These are phyloP conservation scores for Melanostoma scalare DNA, from an alignment of 2,888 invertebrate genomes.

Conservation along the genomic window DNA sequence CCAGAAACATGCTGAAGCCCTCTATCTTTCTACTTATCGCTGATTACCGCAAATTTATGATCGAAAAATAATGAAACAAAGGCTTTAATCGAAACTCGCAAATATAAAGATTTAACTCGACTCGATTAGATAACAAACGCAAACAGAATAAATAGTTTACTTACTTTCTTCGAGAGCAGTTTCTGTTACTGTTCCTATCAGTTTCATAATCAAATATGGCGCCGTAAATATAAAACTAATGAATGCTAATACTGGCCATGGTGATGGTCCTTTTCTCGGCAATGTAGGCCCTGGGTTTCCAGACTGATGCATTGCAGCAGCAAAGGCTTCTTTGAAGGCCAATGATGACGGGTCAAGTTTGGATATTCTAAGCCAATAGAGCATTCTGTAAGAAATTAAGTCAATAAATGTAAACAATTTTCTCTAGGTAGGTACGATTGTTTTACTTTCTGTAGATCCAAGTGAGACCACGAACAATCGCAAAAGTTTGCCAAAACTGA, in stretches of 20 bases:
- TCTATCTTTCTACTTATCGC: slow-evolving; percentile 38
- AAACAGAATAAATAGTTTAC: slow-evolving; percentile 74
- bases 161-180: slow-evolving; percentile 85
- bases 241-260: slow-evolving; percentile 95
- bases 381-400: slow-evolving; percentile 75
- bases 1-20: background rate
- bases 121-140: slow-evolving; percentile 17
- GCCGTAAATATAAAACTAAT: slow-evolving; percentile 94
- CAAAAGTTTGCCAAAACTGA: slow-evolving; percentile 93
- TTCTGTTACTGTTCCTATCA: slow-evolving; percentile 85
- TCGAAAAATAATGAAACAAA: background rate
- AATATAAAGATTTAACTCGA: slow-evolving; percentile 19
- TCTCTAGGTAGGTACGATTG: background rate
- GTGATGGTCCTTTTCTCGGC: slow-evolving; percentile 82
- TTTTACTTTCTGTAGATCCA: slow-evolving; percentile 89
- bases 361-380: slow-evolving; percentile 80
- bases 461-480: slow-evolving; percentile 89
- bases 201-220: slow-evolving; percentile 94
- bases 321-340: slow-evolving; percentile 83
- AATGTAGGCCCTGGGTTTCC: slow-evolving; percentile 81
- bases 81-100: background rate
- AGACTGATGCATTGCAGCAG: slow-evolving; percentile 80
- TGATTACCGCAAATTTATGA: slow-evolving; percentile 19
- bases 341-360: slow-evolving; percentile 80
- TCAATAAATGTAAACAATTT: no score